Percentiles rank a stretch among this genome's conserved stretches.
Conservation (phyloP, 2,113 vertebrate species). For the Phalacrocorax pelagicus region DNA sequence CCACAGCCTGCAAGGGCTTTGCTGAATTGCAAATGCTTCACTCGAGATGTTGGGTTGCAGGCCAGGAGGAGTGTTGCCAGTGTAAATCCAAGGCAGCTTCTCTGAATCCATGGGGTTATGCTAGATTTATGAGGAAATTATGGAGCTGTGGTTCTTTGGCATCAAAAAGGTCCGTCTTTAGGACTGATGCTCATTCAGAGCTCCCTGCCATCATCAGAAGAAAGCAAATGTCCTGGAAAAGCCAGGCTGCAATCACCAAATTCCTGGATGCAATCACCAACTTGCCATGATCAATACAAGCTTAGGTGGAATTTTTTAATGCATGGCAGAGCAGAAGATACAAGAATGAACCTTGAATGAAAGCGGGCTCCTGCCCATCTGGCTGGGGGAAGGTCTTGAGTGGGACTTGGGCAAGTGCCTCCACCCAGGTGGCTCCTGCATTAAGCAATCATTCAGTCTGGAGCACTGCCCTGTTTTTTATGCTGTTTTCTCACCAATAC, state of each 20-base stretch:
- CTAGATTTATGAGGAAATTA: not conserved
- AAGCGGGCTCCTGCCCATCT: not conserved
- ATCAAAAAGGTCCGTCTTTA: not conserved
- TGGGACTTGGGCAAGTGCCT: not conserved
- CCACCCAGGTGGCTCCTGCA: accelerated
- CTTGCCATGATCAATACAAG: not conserved
- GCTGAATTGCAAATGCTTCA: accelerated
- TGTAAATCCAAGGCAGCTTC: not conserved
- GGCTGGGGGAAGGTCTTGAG: not conserved
- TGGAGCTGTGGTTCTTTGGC: not conserved
- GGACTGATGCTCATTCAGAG: not conserved
- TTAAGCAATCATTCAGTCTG: not conserved
- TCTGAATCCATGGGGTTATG: not conserved
- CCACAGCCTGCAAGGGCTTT: not conserved
- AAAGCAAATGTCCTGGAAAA: not conserved
- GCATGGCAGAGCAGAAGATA: not conserved
- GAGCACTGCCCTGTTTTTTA: not conserved
- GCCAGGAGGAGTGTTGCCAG: not conserved
- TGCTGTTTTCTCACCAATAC: not conserved
- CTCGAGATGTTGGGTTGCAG: accelerated
- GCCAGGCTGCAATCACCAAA: not conserved
- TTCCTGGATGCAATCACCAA: not conserved
- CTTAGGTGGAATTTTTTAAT: not conserved
- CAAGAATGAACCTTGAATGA: not conserved
- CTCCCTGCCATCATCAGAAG: not conserved